Conservation (phyloP, 35 echinoderm and acorn worm genomes). For the Heliocidaris erythrogramma region DNA sequence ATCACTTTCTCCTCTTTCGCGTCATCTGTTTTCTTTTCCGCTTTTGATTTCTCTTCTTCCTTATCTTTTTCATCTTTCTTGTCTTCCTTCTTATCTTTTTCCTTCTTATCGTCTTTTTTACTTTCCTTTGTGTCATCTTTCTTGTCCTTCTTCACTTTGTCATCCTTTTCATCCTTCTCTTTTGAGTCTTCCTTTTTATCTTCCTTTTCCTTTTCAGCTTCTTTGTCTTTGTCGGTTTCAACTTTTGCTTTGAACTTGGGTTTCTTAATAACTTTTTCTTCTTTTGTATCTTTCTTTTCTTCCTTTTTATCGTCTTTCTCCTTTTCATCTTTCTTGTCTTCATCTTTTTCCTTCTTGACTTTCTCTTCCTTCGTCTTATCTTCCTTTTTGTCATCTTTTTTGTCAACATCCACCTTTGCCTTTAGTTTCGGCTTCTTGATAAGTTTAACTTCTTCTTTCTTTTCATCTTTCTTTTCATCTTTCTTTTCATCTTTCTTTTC, state of each 20-base stretch:
- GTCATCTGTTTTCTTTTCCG: not conserved
- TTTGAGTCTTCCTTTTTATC: not conserved
- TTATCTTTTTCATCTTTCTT: not conserved
- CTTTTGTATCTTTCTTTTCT: not conserved
- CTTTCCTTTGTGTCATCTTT: not conserved
- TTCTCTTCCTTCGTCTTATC: not conserved
- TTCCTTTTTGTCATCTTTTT: not conserved
- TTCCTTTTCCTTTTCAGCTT: constrained; percentile 13
- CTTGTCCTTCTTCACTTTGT: not conserved
- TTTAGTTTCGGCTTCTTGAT: not conserved
- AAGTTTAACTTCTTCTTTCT: not conserved
- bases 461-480: not conserved
- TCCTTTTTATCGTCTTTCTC: not conserved
- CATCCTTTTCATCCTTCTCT: not conserved
- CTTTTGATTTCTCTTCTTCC: not conserved
- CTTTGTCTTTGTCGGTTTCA: constrained; percentile 15
- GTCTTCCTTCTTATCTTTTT: not conserved
- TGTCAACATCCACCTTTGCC: not conserved
- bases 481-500: not conserved
- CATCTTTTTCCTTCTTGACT: not conserved
- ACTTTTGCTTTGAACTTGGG: constrained; percentile 1
- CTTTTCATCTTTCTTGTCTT: not conserved
- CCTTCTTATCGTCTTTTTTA: not conserved
- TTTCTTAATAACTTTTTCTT: constrained; percentile 24
- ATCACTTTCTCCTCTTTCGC: not conserved